Percentiles rank a stretch among this genome's conserved stretches.
These are phyloP conservation scores for Ferdinandea cuprea DNA, from an alignment of 2,888 invertebrate species.

Conservation along the genomic window DNA sequence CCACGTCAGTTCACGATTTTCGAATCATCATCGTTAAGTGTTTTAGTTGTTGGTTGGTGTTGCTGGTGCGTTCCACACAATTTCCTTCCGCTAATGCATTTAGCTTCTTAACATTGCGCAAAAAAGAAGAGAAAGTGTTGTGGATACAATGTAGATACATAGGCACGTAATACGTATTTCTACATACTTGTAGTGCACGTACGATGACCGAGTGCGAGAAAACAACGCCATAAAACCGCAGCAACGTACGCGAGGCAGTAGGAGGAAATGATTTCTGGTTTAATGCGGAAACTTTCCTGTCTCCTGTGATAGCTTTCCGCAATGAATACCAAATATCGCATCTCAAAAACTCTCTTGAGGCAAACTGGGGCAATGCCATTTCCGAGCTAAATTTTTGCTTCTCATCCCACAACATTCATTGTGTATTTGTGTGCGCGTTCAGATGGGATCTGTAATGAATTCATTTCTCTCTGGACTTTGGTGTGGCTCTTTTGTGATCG, in stretches of 20 bases:
- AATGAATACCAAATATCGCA: constrained; percentile 46
- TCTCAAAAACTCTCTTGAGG: constrained; percentile 27
- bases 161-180: too few species aligned
- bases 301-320: constrained; percentile 34
- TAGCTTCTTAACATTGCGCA: constrained; percentile 8
- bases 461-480: constrained; percentile 10
- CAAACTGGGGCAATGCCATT: constrained; percentile 65
- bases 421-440: constrained; percentile 11
- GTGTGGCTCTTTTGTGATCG: constrained; percentile 34
- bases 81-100: constrained; percentile 59
- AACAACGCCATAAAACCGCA: constrained; percentile 29
- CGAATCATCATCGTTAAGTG: constrained; percentile 25
- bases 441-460: constrained; percentile 28
- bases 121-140: constrained; percentile 65
- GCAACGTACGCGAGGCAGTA: constrained; percentile 1
- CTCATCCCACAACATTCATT: constrained; percentile 53
- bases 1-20: constrained; percentile 41
- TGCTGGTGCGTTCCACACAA: constrained; percentile 44
- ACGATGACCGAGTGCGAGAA: constrained; percentile 47
- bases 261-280: constrained; percentile 66
- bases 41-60: constrained; percentile 1
- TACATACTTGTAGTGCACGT: constrained; percentile 15
- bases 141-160: neutral
- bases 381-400: constrained; percentile 55
- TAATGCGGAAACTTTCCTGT: constrained; percentile 52